Conservation (phyloP, 2,113 vertebrate genomes). For the Elanus axillaris region DNA sequence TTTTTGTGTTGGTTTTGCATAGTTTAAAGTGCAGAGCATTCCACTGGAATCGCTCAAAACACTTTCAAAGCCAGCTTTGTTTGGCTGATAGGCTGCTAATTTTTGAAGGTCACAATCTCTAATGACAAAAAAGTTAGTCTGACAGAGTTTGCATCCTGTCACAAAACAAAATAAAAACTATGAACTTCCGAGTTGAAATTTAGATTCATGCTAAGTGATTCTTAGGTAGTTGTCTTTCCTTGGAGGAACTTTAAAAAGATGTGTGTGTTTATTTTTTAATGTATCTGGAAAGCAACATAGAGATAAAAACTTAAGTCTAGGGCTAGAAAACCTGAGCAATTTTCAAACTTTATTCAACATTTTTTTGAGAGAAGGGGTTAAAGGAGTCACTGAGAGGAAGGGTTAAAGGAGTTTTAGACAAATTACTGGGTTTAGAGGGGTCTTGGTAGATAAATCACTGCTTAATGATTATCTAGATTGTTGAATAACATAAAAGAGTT, state of each 20-base stretch:
- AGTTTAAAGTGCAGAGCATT: not conserved
- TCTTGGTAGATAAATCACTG: no score
- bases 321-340: not conserved
- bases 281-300: rapidly evolving
- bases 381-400: no score
- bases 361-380: no score
- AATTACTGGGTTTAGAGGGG: no score
- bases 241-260: not conserved
- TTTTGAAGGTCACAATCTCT: not conserved
- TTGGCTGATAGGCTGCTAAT: not conserved
- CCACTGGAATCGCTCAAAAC: not conserved
- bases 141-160: not conserved
- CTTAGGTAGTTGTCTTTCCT: not conserved
- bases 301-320: not conserved
- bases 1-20: not conserved
- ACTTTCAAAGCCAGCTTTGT: not conserved
- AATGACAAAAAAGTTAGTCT: not conserved
- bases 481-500: no score
- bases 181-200: not conserved
- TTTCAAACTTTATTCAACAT: not conserved
- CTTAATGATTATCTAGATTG: no score
- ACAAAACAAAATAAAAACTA: not conserved
- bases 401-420: no score
- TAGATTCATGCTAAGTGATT: not conserved
- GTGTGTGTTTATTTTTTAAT: not conserved